Conservation (phyloP, 2,888 invertebrate genomes). For the Agonopterix alstromeriana region DNA sequence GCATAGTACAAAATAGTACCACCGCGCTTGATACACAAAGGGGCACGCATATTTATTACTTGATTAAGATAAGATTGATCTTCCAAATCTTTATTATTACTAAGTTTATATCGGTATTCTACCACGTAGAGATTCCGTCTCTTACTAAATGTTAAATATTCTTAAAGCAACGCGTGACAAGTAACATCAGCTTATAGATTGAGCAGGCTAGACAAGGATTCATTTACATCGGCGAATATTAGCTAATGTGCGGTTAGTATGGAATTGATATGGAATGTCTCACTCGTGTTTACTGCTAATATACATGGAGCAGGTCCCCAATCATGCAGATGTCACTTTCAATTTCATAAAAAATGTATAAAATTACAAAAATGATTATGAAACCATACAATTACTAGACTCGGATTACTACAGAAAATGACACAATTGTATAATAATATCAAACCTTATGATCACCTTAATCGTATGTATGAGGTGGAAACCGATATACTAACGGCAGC, state of each 20-base stretch:
- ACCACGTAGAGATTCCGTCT: too few species aligned
- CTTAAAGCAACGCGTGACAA: too few species aligned
- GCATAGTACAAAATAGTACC: neutral
- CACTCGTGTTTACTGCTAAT: conserved; percentile 63
- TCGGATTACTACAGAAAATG: conserved; percentile 48
- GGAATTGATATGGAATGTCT: conserved; percentile 73
- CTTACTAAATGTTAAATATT: too few species aligned
- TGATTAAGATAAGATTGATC: too few species aligned
- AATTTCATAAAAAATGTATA: conserved; percentile 71
- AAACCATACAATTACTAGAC: conserved; percentile 57
- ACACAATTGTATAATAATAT: conserved; percentile 64
- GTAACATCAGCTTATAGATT: too few species aligned
- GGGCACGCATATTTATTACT: too few species aligned
- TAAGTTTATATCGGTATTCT: too few species aligned
- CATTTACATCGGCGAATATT: neutral
- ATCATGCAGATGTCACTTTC: conserved; percentile 54
- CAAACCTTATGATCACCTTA: conserved; percentile 57
- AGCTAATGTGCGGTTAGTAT: conserved; percentile 16
- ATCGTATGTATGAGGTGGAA: conserved; percentile 56
- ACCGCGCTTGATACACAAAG: too few species aligned
- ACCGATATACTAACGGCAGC: conserved; percentile 46
- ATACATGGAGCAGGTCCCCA: conserved; percentile 45
- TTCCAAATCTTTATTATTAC: too few species aligned
- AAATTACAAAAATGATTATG: conserved; percentile 72
- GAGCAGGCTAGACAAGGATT: too few species aligned